A percentile compares a stretch with the other conserved stretches of the same genome.
phyloP scores from a whole-genome alignment of 2,797 vertebrate genomes.

The Hydrocynus forskahlii region DNA sequence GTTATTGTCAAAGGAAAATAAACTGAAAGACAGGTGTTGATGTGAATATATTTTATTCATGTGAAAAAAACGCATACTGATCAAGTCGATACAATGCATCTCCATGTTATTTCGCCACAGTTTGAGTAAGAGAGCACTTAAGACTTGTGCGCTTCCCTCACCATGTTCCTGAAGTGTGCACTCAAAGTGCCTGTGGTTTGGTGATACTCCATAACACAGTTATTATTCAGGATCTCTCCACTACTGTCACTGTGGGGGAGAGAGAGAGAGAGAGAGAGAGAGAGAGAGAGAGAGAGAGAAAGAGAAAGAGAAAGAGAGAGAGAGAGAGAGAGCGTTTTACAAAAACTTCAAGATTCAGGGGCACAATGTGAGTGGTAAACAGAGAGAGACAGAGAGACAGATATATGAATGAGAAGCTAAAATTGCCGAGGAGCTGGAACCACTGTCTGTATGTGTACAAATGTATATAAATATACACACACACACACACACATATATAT shows the following conservation, averaged over 20 bases:
- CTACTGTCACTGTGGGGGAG: constrained; percentile 84
- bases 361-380: too few species aligned
- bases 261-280: not conserved
- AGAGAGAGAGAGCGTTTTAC: too few species aligned
- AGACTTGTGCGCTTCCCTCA: constrained; percentile 63
- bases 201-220: constrained; percentile 93
- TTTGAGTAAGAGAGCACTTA: not conserved
- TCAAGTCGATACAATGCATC: not conserved
- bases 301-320: too few species aligned
- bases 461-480: too few species aligned
- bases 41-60: not conserved
- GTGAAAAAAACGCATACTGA: not conserved
- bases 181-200: constrained; percentile 80
- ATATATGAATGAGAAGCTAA: too few species aligned
- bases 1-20: not conserved
- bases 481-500: too few species aligned
- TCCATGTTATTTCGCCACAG: not conserved
- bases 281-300: too few species aligned
- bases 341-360: too few species aligned
- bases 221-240: constrained; percentile 95
- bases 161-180: constrained; percentile 90
- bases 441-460: too few species aligned
- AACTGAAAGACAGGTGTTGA: too few species aligned
- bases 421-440: too few species aligned
- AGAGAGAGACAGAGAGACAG: too few species aligned